Percentiles rank a stretch among this genome's conserved stretches.
These are phyloP conservation scores for Bufo bufo DNA, from an alignment of 2,113 vertebrate species.

Conservation along the genomic window DNA sequence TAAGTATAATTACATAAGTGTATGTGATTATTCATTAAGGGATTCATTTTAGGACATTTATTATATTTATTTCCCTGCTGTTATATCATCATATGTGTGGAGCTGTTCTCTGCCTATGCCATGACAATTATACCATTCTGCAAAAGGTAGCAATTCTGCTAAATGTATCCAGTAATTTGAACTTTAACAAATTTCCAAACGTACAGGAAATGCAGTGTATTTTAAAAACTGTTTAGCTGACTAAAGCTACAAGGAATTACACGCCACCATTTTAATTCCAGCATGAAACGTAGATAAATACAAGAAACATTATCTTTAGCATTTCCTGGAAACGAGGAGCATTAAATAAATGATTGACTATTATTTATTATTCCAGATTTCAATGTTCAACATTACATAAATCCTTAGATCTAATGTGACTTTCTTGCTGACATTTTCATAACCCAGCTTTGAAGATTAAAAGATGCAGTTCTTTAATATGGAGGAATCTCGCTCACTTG, in stretches of 20 bases:
- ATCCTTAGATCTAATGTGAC: constrained; percentile 14
- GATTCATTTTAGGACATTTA: too few species aligned
- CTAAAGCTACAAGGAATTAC: neutral
- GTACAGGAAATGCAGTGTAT: neutral
- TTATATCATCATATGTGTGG: too few species aligned
- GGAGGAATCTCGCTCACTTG: constrained; percentile 20
- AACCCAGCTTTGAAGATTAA: constrained; percentile 43
- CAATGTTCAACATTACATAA: constrained; percentile 15
- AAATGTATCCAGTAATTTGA: neutral
- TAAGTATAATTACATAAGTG: too few species aligned
- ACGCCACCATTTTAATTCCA: neutral
- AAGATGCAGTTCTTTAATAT: constrained; percentile 46
- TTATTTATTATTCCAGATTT: neutral
- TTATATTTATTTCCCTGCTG: too few species aligned
- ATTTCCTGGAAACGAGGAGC: neutral
- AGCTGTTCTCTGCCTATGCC: too few species aligned
- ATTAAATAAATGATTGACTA: constrained; percentile 4
- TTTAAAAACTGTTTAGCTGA: neutral
- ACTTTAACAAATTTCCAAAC: neutral
- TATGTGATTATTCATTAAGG: too few species aligned
- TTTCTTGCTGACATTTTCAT: constrained; percentile 41
- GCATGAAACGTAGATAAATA: neutral
- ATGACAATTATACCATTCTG: neutral
- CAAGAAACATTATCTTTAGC: neutral
- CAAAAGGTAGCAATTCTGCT: neutral